Base-by-base conservation (phyloP, 2,113 vertebrate species). In the Osmerus eperlanus region DNA sequence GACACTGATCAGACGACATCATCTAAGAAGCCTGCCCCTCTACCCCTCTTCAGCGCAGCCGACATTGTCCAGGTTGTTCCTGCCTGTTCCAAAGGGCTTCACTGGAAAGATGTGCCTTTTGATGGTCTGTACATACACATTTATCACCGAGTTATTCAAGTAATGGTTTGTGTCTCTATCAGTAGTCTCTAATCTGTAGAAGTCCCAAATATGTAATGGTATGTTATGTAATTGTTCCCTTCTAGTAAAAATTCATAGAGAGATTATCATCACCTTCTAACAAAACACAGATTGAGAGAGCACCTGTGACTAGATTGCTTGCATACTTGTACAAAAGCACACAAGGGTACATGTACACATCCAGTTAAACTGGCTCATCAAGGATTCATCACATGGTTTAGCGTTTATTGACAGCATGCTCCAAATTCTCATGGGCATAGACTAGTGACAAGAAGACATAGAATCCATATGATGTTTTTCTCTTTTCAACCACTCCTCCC, bases 61-160 rank as follows among this genome's bases (percentile, higher is more conserved):
- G 91, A 93, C 67, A 90, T 93, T 56, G 6, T 91, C 28, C 90
- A 91, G 77, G 91, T 92, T 67, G 74, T 86, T 58, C 79, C 88
- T 0, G 85, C 84, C 0, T 70, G 80, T 32, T 71, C 86, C 60
- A 32, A 56, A 0, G 83, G 82, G 19, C 61, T 78, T 21, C 75
- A 79, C 3, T 86, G 83, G 78, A 85, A 65, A 73, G 82, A 84
- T 0, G 65, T 81, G 19, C 72, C 73, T 4, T 60, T 6, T 60
- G 78, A 62, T 1, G 67, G 85, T 88, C 19, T 76, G 82, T 78
- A 19, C 41, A 47, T 47, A 5, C 32, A 36, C 41, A 47, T 47
- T 47, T 47, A 47, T 7, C 8, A 47, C 41, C 6, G 36, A 47
- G 9, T 47, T 47, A 11, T 47, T 47, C 9, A 47, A 47, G 41